These are phyloP conservation scores for Leucania comma DNA, from an alignment of 2,888 invertebrate genomes.

Conservation along the genomic window DNA sequence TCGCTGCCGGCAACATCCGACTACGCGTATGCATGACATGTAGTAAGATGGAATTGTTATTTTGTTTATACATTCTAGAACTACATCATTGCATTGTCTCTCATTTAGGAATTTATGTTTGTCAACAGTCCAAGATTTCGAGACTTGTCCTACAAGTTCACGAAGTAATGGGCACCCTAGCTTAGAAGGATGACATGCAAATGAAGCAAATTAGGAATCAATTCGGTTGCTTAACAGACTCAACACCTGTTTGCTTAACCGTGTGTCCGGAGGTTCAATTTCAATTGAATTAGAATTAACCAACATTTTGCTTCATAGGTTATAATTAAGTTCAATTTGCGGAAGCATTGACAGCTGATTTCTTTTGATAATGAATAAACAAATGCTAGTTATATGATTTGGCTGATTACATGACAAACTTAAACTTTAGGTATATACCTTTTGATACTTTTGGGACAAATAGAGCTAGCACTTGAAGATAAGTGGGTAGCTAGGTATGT, in stretches of 20 bases:
- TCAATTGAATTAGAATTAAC: slow-evolving; percentile 19
- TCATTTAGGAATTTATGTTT: slow-evolving; percentile 27
- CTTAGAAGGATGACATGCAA: slow-evolving; percentile 43
- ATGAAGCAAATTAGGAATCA: slow-evolving; percentile 54
- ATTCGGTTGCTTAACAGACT: slow-evolving; percentile 42
- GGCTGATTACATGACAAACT: neutral
- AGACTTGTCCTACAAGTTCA: slow-evolving; percentile 32
- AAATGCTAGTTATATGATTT: neutral
- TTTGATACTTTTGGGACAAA: neutral
- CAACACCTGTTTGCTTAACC: slow-evolving; percentile 46
- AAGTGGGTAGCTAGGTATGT: neutral
- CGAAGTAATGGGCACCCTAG: slow-evolving; percentile 18
- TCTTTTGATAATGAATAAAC: slow-evolving; percentile 7
- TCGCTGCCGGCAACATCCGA: neutral
- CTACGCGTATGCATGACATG: neutral
- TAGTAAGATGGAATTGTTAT: slow-evolving; percentile 18
- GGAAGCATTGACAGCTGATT: slow-evolving; percentile 9
- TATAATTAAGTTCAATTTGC: slow-evolving; percentile 8
- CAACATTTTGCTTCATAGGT: slow-evolving; percentile 25
- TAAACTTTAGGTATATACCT: neutral
- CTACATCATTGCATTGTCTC: slow-evolving; percentile 28
- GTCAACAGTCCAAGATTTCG: slow-evolving; percentile 22
- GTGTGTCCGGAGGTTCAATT: slow-evolving; percentile 29
- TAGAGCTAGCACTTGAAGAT: neutral
- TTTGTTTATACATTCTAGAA: slow-evolving; percentile 52